Conservation (phyloP, 2,888 invertebrate species). For the Gibbula magus region DNA sequence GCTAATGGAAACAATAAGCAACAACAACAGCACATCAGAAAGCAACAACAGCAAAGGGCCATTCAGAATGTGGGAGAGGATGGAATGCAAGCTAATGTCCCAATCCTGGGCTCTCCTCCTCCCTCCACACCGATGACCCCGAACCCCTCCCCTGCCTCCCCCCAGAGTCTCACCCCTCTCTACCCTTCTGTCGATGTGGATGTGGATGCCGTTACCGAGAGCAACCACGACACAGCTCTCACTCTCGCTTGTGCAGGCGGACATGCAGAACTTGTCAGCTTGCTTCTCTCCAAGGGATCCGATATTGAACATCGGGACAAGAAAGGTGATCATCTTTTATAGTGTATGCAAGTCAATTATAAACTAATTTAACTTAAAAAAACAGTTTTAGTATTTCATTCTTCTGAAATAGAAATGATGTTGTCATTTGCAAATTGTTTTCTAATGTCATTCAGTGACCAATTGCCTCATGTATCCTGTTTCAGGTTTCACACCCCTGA, state of each 20-base stretch:
- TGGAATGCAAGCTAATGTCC: slow-evolving; percentile 35
- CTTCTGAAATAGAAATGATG: not conserved
- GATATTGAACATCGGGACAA: slow-evolving; percentile 99
- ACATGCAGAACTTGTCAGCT: slow-evolving; percentile 94
- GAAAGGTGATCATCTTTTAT: slow-evolving; percentile 78
- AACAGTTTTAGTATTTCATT: too few species aligned
- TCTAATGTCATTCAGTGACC: not conserved
- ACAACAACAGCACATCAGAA: slow-evolving; percentile 39
- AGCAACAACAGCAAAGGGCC: slow-evolving; percentile 37
- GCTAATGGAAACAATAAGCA: slow-evolving; percentile 41
- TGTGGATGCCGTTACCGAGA: slow-evolving; percentile 98
- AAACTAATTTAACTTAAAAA: too few species aligned
- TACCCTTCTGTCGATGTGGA: slow-evolving; percentile 78
- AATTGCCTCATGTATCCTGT: not conserved
- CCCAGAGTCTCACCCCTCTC: slow-evolving; percentile 75
- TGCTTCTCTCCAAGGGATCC: slow-evolving; percentile 92
- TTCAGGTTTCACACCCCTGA: slow-evolving; percentile 94
- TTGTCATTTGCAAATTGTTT: not conserved
- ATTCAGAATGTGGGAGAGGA: slow-evolving; percentile 54
- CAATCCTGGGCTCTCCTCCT: slow-evolving; percentile 52
- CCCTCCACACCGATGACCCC: slow-evolving; percentile 67
- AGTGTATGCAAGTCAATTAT: too few species aligned
- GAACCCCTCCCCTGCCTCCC: slow-evolving; percentile 67
- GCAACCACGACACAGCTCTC: slow-evolving; percentile 98
- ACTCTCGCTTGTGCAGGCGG: slow-evolving; percentile 95